Evolutionary conservation across 2,113 vertebrate genomes (phyloP), one percentile per base, ranked within the genome.

Genomic region (Gymnocephalus cernua): DNA sequence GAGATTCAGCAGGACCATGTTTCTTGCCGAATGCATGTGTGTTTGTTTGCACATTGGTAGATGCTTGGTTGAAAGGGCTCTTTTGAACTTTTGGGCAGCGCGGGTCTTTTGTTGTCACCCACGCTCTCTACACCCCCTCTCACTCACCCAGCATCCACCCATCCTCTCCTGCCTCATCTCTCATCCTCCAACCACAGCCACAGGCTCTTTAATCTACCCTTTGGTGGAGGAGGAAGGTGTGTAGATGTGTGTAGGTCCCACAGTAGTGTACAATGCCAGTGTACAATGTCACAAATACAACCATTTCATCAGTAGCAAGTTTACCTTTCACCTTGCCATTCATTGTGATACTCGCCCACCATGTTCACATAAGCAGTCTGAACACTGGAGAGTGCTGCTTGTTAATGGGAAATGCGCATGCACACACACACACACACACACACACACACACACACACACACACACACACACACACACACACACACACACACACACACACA

Each of bases 81-180:
- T 88, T 93, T 86, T 92, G 86, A 93, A 92, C 87, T 89, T 69
- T 29, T 23, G 80, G 88, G 61, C 74, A 82, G 81, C 62, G 27
- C 79, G 72, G 53, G 63, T 87, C 92, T 89, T 90, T 88, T 91
- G 89, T 91, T 88, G 73, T 77, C 53, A 41, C 80, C 79, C 74
- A 70, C 80, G 1, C 83, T 71, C 74, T 69, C 62, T 32, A 53
- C 65, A 50, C 54, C 76, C 69, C 74, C 83, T 47, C 73, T 54
- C 62, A 76, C 66, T 50, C 54, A 23, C 74, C 23, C 83, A 66
- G 13, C 86, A 76, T 87, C 79, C 75, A 77, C 73, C 74, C 83
- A 70, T 69, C 64, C 61, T 21, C 65, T 45, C 50, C 59, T 38
- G 32, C 32, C 23, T 83, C 54, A 69, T 58, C 83, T 74, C 85